Conservation (phyloP, 2,113 vertebrate genomes). For the Delphinapterus leucas region DNA sequence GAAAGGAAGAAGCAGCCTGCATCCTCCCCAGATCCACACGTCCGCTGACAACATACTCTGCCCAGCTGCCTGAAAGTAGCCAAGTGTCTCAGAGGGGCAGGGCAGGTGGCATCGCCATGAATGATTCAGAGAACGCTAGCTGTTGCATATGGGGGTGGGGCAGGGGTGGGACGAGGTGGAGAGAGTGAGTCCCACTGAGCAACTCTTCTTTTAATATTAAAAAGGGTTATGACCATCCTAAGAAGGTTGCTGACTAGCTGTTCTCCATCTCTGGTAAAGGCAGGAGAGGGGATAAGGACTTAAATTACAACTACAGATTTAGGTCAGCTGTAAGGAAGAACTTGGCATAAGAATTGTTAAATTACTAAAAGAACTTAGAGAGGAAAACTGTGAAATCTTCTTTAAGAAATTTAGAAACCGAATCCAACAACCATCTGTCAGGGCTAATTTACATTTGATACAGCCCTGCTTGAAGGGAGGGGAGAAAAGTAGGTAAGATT, state of each 20-base stretch:
- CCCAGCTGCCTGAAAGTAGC: background rate
- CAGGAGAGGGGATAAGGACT: background rate
- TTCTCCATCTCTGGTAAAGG: conserved; percentile 39
- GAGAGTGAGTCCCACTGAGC: background rate
- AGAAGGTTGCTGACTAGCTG: conserved; percentile 43
- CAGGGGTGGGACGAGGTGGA: background rate
- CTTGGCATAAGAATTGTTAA: conserved; percentile 39
- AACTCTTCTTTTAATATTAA: conserved; percentile 39
- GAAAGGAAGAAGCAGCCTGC: background rate
- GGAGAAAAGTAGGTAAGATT: background rate
- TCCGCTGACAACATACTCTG: background rate
- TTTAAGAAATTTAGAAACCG: conserved; percentile 60
- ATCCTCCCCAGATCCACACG: background rate
- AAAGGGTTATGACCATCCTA: conserved; percentile 15
- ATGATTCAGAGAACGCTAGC: conserved; percentile 4
- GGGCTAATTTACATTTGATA: conserved; percentile 48
- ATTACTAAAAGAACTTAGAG: conserved; percentile 52
- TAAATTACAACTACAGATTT: conserved; percentile 61
- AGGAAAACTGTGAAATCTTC: conserved; percentile 65
- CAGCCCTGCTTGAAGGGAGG: background rate
- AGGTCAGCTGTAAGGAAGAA: conserved; percentile 64
- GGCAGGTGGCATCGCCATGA: background rate
- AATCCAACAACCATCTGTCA: conserved; percentile 58
- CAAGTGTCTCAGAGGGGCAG: background rate
- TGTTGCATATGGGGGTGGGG: background rate